phyloP scores from a whole-genome alignment of 2,797 vertebrate species.

The Erethizon dorsatum region DNA sequence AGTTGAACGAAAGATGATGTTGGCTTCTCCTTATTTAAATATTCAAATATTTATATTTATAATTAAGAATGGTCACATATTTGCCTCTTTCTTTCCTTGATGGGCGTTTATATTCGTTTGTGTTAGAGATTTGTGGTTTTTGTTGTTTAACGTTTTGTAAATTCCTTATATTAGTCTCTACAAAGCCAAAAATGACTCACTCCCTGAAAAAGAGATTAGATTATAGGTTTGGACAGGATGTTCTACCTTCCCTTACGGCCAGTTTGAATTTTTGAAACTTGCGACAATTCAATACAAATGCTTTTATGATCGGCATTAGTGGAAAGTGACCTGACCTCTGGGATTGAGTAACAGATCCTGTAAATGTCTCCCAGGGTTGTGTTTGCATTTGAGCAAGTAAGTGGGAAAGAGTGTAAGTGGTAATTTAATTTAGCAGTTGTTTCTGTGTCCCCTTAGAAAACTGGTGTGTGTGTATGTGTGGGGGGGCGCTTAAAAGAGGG shows the following conservation, averaged over 20 bases:
- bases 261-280: slow-evolving; percentile 50
- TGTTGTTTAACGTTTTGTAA: neutral
- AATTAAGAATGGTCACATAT: neutral
- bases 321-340: slow-evolving; percentile 26
- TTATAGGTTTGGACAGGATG: neutral
- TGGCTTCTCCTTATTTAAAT: neutral
- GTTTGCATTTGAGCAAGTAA: slow-evolving; percentile 28
- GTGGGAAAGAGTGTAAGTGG: neutral
- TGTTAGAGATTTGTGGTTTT: slow-evolving; percentile 18
- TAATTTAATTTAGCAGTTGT: slow-evolving; percentile 62
- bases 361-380: slow-evolving; percentile 31
- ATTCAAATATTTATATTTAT: neutral
- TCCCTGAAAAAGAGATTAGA: neutral
- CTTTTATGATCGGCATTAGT: slow-evolving; percentile 40
- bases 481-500: neutral
- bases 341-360: neutral
- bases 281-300: slow-evolving; percentile 1
- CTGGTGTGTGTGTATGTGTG: neutral
- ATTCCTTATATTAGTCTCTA: neutral
- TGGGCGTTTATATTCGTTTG: neutral
- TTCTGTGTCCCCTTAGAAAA: slow-evolving; percentile 27
- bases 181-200: neutral
- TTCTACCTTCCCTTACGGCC: neutral
- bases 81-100: neutral
- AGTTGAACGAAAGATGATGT: neutral